phyloP scores from a whole-genome alignment of 2,888 invertebrate genomes.

The Bombyx huttoni region DNA sequence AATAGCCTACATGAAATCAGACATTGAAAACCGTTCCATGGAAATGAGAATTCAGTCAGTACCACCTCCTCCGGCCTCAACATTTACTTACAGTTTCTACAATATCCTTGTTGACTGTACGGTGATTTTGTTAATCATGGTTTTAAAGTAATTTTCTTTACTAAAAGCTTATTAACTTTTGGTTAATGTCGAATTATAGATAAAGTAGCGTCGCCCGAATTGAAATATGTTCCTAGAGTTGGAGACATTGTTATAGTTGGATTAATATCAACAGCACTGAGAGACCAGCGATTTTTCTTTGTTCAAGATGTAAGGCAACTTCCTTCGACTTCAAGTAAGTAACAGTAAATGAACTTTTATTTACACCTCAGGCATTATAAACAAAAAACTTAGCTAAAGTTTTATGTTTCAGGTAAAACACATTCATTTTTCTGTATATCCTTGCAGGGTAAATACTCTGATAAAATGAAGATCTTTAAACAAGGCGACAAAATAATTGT shows the following conservation, averaged over 20 bases:
- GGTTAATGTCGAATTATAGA: not conserved
- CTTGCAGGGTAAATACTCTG: constrained; percentile 43
- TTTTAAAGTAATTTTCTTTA: not conserved
- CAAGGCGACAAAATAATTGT: constrained; percentile 40
- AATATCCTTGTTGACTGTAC: constrained; percentile 49
- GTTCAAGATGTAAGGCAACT: constrained; percentile 46
- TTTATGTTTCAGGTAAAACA: constrained; percentile 37
- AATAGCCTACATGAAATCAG: constrained; percentile 34
- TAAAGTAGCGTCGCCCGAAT: constrained; percentile 26
- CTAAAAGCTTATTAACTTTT: not conserved
- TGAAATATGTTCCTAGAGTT: constrained; percentile 35
- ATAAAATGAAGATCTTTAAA: constrained; percentile 35
- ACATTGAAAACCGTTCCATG: constrained; percentile 20
- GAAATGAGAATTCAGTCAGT: constrained; percentile 44
- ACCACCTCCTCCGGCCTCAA: constrained; percentile 38
- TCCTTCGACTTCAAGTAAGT: constrained; percentile 49
- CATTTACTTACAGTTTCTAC: constrained; percentile 35
- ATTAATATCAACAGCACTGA: constrained; percentile 36
- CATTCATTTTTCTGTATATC: constrained; percentile 45
- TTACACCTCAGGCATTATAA: not conserved
- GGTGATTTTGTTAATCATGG: constrained; percentile 4
- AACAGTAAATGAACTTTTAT: constrained; percentile 2
- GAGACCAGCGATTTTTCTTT: constrained; percentile 42
- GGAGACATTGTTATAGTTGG: constrained; percentile 47
- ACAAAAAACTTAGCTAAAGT: not conserved